Conservation (phyloP, 2,797 vertebrate species). For the Sebastes variabilis region DNA sequence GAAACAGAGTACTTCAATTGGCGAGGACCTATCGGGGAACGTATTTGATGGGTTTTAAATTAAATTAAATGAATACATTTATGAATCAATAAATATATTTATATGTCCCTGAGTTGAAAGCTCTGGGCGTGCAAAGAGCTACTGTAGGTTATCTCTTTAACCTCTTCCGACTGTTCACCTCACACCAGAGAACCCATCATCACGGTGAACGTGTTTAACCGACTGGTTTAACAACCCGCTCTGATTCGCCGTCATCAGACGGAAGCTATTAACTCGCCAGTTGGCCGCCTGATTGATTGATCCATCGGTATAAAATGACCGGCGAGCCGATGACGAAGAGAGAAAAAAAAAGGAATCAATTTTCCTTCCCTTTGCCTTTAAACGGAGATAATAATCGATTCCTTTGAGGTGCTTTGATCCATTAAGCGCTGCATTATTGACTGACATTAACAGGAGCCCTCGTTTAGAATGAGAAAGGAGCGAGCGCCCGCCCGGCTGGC, state of each 20-base stretch:
- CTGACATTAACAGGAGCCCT: constrained; percentile 73
- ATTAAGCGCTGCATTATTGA: constrained; percentile 83
- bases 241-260: constrained; percentile 29
- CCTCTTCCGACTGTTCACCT: constrained; percentile 12
- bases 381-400: constrained; percentile 71
- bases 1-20: not conserved
- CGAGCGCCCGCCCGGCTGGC: not conserved
- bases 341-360: constrained; percentile 61
- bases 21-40: not conserved
- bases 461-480: constrained; percentile 64
- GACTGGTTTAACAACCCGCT: constrained; percentile 45
- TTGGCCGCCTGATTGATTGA: constrained; percentile 55
- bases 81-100: not conserved
- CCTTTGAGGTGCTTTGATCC: constrained; percentile 77
- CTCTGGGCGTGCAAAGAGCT: not conserved
- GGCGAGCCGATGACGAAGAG: constrained; percentile 54
- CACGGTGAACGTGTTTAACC: constrained; percentile 29
- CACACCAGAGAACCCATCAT: not conserved
- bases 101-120: not conserved
- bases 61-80: not conserved
- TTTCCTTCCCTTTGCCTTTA: constrained; percentile 59
- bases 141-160: not conserved
- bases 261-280: constrained; percentile 45
- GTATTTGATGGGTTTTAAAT: not conserved
- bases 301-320: constrained; percentile 59